Conservation (phyloP, 2,797 vertebrate genomes). For the Rhynchonycteris naso region DNA sequence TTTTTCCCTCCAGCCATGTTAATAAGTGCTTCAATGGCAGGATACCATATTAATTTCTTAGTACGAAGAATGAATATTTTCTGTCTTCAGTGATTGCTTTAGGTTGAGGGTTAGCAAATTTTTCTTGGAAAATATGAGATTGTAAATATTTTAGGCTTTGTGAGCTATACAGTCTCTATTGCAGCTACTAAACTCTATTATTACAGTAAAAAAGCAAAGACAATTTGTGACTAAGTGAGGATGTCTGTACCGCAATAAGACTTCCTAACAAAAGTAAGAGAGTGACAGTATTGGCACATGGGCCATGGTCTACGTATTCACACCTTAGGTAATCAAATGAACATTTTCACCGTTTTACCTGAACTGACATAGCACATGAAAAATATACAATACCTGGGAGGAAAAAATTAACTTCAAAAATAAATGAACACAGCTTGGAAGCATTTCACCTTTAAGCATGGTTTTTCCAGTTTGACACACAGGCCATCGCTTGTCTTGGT, state of each 20-base stretch:
- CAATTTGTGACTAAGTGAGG: not conserved
- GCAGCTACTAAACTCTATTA: not conserved
- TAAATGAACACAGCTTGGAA: not conserved
- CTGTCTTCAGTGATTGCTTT: not conserved
- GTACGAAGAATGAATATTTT: conserved; percentile 29
- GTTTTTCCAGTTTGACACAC: conserved; percentile 88
- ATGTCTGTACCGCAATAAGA: not conserved
- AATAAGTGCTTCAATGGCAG: not conserved
- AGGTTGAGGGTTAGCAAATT: not conserved
- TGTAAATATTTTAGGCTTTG: not conserved
- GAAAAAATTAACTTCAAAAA: conserved; percentile 8
- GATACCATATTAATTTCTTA: conserved; percentile 48
- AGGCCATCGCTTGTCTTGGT: conserved; percentile 88
- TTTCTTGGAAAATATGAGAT: not conserved
- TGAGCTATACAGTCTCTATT: not conserved
- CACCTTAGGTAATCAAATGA: conserved; percentile 60
- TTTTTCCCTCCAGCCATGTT: not conserved
- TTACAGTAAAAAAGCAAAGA: not conserved
- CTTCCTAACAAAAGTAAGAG: not conserved
- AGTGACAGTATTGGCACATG: not conserved
- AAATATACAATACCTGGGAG: not conserved
- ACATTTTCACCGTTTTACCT: conserved; percentile 24
- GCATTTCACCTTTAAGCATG: conserved; percentile 92
- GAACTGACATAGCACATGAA: conserved; percentile 22
- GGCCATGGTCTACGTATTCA: not conserved